Base-by-base conservation (phyloP, 2,797 vertebrate species). In the Sarcophilus harrisii region DNA sequence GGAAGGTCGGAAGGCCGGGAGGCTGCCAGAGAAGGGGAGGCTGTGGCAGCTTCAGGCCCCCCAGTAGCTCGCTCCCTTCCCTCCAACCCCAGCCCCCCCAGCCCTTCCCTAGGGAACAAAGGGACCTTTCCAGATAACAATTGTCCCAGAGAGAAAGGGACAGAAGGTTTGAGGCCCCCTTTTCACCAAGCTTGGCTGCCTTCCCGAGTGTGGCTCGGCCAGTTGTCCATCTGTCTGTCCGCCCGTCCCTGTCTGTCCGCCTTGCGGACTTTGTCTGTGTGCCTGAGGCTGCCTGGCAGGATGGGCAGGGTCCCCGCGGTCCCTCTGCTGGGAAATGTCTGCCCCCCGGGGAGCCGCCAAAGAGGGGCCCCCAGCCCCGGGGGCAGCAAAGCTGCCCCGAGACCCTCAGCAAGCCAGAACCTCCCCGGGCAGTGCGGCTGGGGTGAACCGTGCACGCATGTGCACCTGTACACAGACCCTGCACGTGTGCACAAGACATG, bases 401-500 rank as follows among this genome's bases (percentile, higher is more conserved):
- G 62, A 73, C 32, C 62, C 29, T 62, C n/a, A 73, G 16, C 62
- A 66, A n/a, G 16, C 1, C 8, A 8, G 18, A 38, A 81, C 73
- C 73, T 81, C 73, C 45, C 73, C 21, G 8, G 13, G 73, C 18
- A 81, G 21, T 38, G 45, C 4, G 24, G 73, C 73, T 24, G n/a
- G 18, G 8, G 66, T 38, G 73, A 1, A 45, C 73, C 10, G 38
- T 73, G 66, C n/a, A 73, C 66, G 91, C 58, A 91, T 58, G 58
- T 57, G 81, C 97, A 52, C 93, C 66, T 94, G 59, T 93, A 58
- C 73, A 81, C 73, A 81, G 73, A 24, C 6, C 21, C 66, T 93
- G 94, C 73, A 60, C 0, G 90, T 54, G 93, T 93, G 27, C 57
- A 2, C 5, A 16, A 11, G 27, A 30, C 49, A 55, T 52, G 8